Evolutionary conservation across 1,140 invertebrate genomes (phyloP).

Genomic region (Lepidurus couesii): DNA sequence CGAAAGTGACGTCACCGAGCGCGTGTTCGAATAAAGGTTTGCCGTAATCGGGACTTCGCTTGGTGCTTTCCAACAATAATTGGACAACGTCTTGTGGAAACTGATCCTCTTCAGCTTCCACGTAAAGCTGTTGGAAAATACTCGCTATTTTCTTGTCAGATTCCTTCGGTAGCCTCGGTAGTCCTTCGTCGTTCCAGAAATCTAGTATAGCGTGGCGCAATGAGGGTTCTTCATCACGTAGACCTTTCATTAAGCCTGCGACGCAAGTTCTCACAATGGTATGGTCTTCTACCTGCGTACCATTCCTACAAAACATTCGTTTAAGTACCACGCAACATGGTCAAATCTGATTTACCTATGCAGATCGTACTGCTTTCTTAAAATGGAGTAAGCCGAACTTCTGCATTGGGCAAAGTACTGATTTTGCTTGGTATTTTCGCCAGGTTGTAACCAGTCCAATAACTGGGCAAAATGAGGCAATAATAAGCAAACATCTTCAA

Average conservation of each 20-base stretch:
- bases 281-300: background rate
- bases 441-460: background rate
- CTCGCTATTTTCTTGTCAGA: background rate
- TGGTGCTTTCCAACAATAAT: slow-evolving; percentile 25
- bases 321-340: no score
- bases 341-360: background rate
- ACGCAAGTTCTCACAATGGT: background rate
- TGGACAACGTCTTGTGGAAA: background rate
- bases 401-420: background rate
- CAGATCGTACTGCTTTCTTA: background rate
- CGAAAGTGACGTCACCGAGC: slow-evolving; percentile 27
- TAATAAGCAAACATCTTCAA: background rate
- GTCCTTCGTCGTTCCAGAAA: background rate
- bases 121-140: background rate
- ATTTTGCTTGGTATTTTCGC: background rate
- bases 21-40: slow-evolving; percentile 28
- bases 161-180: background rate
- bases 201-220: background rate
- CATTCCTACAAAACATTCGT: background rate
- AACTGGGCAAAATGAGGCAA: background rate
- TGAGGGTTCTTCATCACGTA: background rate
- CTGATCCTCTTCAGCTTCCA: background rate
- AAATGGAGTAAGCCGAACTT: background rate
- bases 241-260: background rate
- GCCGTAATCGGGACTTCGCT: slow-evolving; percentile 16